phyloP scores from a whole-genome alignment of 2,113 vertebrate genomes.

The Xiphorhynchus elegans region DNA sequence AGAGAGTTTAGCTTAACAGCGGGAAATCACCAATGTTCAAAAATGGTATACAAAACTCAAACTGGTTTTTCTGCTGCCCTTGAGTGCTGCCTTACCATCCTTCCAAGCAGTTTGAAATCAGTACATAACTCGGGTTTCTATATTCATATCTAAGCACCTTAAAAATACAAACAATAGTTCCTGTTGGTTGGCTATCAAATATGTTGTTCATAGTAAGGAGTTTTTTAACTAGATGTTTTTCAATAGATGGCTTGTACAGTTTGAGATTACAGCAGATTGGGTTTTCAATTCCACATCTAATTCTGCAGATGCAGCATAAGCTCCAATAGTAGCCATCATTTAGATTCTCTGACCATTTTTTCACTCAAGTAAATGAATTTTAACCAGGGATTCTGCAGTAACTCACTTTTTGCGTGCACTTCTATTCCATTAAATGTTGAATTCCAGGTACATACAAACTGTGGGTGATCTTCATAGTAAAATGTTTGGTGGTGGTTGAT shows the following conservation, averaged over 20 bases:
- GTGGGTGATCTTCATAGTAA: neutral
- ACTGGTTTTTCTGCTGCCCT: neutral
- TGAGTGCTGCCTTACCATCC: neutral
- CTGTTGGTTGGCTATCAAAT: neutral
- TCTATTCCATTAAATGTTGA: neutral
- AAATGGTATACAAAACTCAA: neutral
- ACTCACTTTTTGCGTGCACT: neutral
- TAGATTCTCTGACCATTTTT: neutral
- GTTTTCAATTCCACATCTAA: neutral
- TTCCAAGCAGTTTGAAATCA: neutral
- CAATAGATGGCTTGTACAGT: neutral
- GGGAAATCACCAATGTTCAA: neutral
- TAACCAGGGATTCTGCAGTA: neutral
- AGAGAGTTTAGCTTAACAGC: neutral
- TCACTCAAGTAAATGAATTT: neutral
- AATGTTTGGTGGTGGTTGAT: neutral
- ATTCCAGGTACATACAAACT: neutral
- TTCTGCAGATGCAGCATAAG: neutral
- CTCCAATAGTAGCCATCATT: neutral
- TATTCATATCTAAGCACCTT: neutral
- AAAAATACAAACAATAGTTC: neutral
- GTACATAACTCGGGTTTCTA: accelerated
- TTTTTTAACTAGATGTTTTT: neutral
- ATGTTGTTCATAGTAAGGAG: neutral
- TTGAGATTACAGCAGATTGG: neutral